Evolutionary conservation across 1,140 invertebrate genomes (phyloP).

Genomic region (Drosophila eugracilis): DNA sequence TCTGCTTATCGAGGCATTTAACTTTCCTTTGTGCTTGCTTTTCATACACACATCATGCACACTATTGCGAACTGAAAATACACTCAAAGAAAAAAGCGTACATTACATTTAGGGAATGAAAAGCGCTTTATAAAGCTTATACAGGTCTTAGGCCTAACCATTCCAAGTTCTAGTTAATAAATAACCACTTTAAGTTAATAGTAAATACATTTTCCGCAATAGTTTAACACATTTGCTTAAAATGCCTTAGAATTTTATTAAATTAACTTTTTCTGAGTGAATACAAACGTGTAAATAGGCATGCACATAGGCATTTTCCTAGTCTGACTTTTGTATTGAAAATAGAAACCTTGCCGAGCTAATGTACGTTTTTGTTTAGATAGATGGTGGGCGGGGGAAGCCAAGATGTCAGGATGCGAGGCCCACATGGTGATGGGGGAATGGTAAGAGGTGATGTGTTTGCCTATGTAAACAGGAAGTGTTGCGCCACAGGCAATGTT

Average conservation of each 20-base stretch:
- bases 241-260: neutral
- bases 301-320: constrained; percentile 6
- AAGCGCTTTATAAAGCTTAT: too few relatives aligned
- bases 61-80: neutral
- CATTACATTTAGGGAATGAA: too few relatives aligned
- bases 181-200: too few relatives aligned
- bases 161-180: too few relatives aligned
- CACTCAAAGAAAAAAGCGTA: neutral
- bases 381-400: neutral
- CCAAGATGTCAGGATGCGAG: neutral
- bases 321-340: constrained; percentile 58
- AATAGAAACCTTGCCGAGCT: constrained; percentile 70
- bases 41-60: neutral
- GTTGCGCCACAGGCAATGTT: constrained; percentile 65
- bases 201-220: too few relatives aligned
- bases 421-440: neutral
- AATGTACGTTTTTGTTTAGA: constrained; percentile 58
- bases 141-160: too few relatives aligned
- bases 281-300: neutral
- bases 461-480: constrained; percentile 80
- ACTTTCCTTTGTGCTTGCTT: neutral
- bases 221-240: neutral
- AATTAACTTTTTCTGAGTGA: neutral
- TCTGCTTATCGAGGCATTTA: neutral
- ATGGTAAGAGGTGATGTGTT: constrained; percentile 54